Base-by-base conservation (phyloP, 1,140 invertebrate species). In the Hycleus phaleratus region DNA sequence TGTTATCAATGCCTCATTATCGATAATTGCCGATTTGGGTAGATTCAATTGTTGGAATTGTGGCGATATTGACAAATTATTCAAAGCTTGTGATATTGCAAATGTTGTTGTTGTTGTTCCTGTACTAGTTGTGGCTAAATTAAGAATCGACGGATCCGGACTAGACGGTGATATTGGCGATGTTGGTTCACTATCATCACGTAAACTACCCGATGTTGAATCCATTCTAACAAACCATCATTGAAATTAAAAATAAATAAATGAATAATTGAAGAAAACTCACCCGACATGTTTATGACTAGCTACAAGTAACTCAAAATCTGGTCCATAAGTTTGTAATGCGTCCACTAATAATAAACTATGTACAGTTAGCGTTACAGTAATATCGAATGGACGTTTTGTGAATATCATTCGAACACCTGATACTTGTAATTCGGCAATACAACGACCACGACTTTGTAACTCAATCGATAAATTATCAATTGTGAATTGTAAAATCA, bases 241-340 rank as follows among this genome's bases (percentile, higher is more conserved):
- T 18, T 0, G 7, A 2, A 26, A 50, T 24, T 45, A 3, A 12
- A 8, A 26, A 18, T 11, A n/a, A 18, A 18, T 18, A 1, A 18
- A 18, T 12, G 0, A 1, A 12, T 18, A 18, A 18, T 18, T 18
- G 18, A 46, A 32, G 46, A 4, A 24, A 12, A 68, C 73, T 71
- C 74, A 89, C 87, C 89, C 89, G 12, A 97, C 87, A 72, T 95
- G 90, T 71, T 91, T 91, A 75, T 97, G 94, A 73, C 93, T 96
- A 7, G 94, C 94, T 8, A 96, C 85, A 2, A 97, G 76, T 5
- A 97, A 75, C 71, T 97, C 94, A 79, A 95, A 98, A 77, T 98
- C 94, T 2, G 87, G 85, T 0, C 95, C 94, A 75, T 93, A 95
- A 6, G 90, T 93, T 74, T 98, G 95, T 61, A 97, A 77, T 44